These are phyloP conservation scores for Callimorpha dominula DNA, from an alignment of 2,888 invertebrate species.

Conservation along the genomic window DNA sequence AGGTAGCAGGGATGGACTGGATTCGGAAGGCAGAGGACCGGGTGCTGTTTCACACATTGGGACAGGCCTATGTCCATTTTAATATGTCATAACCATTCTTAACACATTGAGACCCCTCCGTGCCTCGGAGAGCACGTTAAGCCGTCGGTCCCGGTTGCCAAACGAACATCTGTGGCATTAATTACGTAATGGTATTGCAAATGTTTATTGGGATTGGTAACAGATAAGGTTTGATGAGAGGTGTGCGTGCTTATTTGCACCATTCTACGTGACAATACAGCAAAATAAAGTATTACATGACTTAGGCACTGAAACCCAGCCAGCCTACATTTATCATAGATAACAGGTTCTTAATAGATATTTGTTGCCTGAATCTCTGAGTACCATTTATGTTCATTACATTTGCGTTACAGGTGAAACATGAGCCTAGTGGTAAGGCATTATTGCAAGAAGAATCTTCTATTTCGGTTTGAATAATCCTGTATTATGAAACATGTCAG, in stretches of 20 bases:
- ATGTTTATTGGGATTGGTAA: not conserved
- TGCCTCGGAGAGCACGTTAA: too few relatives aligned
- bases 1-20: too few relatives aligned
- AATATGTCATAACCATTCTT: too few relatives aligned
- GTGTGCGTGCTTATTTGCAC: not conserved
- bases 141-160: too few relatives aligned
- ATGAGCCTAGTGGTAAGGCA: not conserved
- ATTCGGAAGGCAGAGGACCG: too few relatives aligned
- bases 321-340: not conserved
- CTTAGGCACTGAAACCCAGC: not conserved
- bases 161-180: too few relatives aligned
- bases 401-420: not conserved
- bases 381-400: not conserved
- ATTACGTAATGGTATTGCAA: too few relatives aligned
- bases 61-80: too few relatives aligned
- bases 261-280: not conserved
- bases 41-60: too few relatives aligned
- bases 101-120: too few relatives aligned
- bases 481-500: too few relatives aligned
- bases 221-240: too few relatives aligned
- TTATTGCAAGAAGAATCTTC: not conserved
- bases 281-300: not conserved
- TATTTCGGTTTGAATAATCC: not conserved
- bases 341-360: not conserved
- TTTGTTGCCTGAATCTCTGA: not conserved